Evolutionary conservation across 2,888 invertebrate species (phyloP), one percentile per base, ranked within the genome.

Genomic region (Epistrophe eligans): DNA sequence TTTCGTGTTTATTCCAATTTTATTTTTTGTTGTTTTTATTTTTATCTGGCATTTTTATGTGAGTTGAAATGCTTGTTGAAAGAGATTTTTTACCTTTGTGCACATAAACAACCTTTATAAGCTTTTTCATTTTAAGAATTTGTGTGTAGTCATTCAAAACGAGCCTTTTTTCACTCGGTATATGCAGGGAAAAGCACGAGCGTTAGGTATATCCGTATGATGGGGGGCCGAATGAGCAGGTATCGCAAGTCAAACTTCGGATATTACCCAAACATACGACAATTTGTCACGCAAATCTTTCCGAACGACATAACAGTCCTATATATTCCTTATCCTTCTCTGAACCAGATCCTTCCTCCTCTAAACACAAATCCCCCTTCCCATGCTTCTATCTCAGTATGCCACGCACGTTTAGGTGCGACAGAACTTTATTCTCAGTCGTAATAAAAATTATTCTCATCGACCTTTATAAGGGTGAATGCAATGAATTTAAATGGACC

Each of bases 401-500:
- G 79, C 82, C 43, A 77, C 76, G 83, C 87, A 87, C 87, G 87
- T 87, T 83, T 83, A 87, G 87, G 83, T 87, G 83, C 83, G 87
- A 70, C 32, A 67, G 55, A 87, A 82, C 74, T 87, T 87, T 87
- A 87, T 83, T 79, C 76, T 40, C 24, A 62, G 62, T 60, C 45
- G 87, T 83, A 87, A 87, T 87, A 87, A 87, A 87, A 87, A 83
- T 87, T 76, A 87, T 87, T 83, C 79, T 55, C 83, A 87, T 87
- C 83, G 83, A 87, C 83, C 83, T 72, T 76, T 74, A 79, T 87
- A 79, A 79, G 83, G 83, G 76, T 83, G 83, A 35, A 35, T 79
- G 83, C 83, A 83, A 87, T 87, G 87, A 87, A 87, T 87, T 83
- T 79, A 87, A 87, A 87, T 87, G 79, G 87, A 79, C 87, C 79